A percentile compares a stretch with the other conserved stretches of the same genome.
phyloP scores from a whole-genome alignment of 2,113 vertebrate genomes.

The Trinectes maculatus region DNA sequence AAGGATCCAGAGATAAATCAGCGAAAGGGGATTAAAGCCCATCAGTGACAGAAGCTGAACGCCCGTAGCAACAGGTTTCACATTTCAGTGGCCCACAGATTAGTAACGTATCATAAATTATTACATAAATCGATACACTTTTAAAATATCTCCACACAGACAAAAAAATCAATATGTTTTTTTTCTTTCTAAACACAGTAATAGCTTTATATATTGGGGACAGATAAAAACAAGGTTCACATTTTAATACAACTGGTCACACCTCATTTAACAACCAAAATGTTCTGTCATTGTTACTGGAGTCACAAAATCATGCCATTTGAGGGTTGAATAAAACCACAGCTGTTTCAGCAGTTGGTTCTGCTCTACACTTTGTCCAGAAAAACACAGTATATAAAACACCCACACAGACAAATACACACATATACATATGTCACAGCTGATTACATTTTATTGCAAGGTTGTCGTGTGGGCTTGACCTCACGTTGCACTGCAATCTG shows the following conservation, averaged over 20 bases:
- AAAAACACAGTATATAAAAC: no score
- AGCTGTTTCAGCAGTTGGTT: no score
- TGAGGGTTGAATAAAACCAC: neutral
- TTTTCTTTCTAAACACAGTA: neutral
- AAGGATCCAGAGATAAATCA: conserved; percentile 25
- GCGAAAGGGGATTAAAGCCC: conserved; percentile 33
- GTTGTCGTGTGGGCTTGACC: neutral
- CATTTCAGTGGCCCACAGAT: neutral
- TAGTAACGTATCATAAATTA: conserved; percentile 8
- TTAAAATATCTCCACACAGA: neutral
- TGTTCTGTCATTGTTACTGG: neutral
- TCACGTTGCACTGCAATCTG: neutral
- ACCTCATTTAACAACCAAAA: neutral
- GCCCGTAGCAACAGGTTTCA: conserved; percentile 13
- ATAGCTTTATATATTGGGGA: neutral
- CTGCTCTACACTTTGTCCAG: no score
- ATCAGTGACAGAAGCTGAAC: conserved; percentile 37
- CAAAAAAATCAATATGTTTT: neutral
- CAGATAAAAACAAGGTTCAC: neutral
- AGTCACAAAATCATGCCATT: neutral
- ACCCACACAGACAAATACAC: neutral
- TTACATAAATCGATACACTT: conserved; percentile 5
- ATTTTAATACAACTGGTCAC: neutral
- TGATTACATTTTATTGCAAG: no score
- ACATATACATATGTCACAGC: neutral